These are phyloP conservation scores for Oithona nana DNA, from an alignment of 2,888 invertebrate genomes.

Conservation along the genomic window DNA sequence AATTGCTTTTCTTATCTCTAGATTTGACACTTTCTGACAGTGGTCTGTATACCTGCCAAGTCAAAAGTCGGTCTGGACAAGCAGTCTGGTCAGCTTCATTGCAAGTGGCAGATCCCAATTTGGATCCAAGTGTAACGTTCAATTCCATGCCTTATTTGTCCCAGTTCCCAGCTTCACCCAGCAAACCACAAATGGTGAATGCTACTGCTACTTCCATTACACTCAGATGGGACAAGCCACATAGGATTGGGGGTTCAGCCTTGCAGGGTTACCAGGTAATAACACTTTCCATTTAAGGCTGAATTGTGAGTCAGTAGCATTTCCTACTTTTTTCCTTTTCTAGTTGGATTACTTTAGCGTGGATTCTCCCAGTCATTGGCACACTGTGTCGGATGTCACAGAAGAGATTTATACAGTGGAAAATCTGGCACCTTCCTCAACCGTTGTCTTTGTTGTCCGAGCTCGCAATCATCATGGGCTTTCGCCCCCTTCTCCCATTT, in stretches of 20 bases:
- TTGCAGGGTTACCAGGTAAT: constrained; percentile 11
- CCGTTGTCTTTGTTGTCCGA: constrained; percentile 1
- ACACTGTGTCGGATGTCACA: neutral
- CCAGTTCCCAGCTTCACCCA: constrained; percentile 11
- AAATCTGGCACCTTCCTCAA: neutral
- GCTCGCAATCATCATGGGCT: constrained; percentile 6
- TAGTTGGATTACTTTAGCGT: constrained; percentile 2
- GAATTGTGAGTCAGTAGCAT: neutral
- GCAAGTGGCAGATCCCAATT: neutral
- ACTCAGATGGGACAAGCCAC: constrained; percentile 7
- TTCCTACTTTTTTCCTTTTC: neutral
- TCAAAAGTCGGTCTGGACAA: neutral
- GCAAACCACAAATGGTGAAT: constrained; percentile 5
- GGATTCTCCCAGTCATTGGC: constrained; percentile 5
- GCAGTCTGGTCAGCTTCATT: neutral
- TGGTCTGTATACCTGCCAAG: constrained; percentile 14
- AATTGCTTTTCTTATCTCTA: constrained; percentile 6
- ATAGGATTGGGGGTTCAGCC: constrained; percentile 6
- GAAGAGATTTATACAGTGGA: neutral
- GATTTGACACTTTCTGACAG: constrained; percentile 1
- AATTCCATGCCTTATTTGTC: neutral
- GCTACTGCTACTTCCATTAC: constrained; percentile 3
- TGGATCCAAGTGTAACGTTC: neutral
- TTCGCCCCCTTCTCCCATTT: constrained; percentile 8
- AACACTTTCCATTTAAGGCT: neutral